phyloP scores from a whole-genome alignment of 2,797 vertebrate species.

The Sciurus carolinensis region DNA sequence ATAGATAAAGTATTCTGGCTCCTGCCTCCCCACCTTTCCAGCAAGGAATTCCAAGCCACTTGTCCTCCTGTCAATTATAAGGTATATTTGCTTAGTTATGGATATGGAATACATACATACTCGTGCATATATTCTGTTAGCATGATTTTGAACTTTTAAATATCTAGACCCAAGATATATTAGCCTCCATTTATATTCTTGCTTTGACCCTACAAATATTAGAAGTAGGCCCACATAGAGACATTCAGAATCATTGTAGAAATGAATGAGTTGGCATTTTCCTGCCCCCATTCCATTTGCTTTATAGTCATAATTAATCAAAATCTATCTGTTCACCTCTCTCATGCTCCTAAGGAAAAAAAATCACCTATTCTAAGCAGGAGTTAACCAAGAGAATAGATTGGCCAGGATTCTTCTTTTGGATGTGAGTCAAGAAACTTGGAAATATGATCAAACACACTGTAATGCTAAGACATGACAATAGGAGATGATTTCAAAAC shows the following conservation, averaged over 20 bases:
- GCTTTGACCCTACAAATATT: neutral
- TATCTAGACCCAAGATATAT: constrained; percentile 16
- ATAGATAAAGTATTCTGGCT: neutral
- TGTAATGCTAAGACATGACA: constrained; percentile 69
- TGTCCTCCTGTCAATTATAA: neutral
- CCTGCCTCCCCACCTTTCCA: neutral
- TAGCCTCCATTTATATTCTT: constrained; percentile 30
- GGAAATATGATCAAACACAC: constrained; percentile 61
- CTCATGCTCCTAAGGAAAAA: neutral
- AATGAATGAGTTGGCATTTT: constrained; percentile 68
- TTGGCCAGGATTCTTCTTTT: constrained; percentile 60
- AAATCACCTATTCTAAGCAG: constrained; percentile 38
- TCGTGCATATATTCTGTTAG: neutral
- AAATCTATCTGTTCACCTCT: constrained; percentile 48
- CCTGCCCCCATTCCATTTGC: constrained; percentile 13
- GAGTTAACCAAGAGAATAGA: constrained; percentile 60
- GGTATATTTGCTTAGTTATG: neutral
- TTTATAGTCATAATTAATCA: constrained; percentile 51
- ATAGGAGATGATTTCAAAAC: constrained; percentile 70
- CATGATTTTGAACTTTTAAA: constrained; percentile 55
- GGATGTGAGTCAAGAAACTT: constrained; percentile 54
- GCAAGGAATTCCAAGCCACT: neutral
- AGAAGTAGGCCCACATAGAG: neutral
- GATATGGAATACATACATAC: neutral
- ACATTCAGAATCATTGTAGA: constrained; percentile 67